These are phyloP conservation scores for Paratilapia polleni DNA, from an alignment of 2,113 vertebrate genomes.

Conservation along the genomic window DNA sequence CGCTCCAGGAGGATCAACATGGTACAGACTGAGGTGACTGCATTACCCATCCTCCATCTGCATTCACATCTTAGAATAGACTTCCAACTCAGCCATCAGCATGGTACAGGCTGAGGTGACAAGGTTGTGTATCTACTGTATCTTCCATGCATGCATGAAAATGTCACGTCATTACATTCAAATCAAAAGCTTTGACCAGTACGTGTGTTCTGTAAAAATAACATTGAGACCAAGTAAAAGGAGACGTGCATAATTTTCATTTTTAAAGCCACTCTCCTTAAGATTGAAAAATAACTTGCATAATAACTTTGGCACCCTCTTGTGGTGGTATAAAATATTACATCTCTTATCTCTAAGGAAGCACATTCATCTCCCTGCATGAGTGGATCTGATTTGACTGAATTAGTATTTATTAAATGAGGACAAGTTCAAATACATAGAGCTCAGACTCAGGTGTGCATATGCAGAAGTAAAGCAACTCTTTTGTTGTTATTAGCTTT, in stretches of 20 bases:
- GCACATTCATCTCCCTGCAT: neutral
- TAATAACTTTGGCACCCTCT: neutral
- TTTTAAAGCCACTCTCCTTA: neutral
- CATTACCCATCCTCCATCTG: slow-evolving; percentile 80
- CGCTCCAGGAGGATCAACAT: slow-evolving; percentile 98
- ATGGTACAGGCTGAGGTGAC: slow-evolving; percentile 33
- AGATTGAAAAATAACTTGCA: no score
- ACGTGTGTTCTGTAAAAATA: neutral
- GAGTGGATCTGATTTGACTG: neutral
- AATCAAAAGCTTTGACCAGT: neutral
- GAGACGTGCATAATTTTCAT: neutral
- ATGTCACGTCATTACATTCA: slow-evolving; percentile 5
- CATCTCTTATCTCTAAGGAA: neutral
- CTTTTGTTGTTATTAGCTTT: neutral
- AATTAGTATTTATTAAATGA: neutral
- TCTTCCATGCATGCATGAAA: slow-evolving; percentile 15
- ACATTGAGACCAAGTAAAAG: neutral
- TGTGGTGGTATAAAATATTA: neutral
- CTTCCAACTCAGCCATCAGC: slow-evolving; percentile 24
- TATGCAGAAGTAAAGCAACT: no score
- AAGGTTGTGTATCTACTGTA: neutral
- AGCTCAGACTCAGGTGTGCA: no score
- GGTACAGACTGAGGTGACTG: slow-evolving; percentile 97
- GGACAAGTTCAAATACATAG: neutral
- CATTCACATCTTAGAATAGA: slow-evolving; percentile 61